Evolutionary conservation across 2,797 vertebrate species (phyloP), one percentile per base, ranked within the genome.

Genomic region (Xenentodon cancila): DNA sequence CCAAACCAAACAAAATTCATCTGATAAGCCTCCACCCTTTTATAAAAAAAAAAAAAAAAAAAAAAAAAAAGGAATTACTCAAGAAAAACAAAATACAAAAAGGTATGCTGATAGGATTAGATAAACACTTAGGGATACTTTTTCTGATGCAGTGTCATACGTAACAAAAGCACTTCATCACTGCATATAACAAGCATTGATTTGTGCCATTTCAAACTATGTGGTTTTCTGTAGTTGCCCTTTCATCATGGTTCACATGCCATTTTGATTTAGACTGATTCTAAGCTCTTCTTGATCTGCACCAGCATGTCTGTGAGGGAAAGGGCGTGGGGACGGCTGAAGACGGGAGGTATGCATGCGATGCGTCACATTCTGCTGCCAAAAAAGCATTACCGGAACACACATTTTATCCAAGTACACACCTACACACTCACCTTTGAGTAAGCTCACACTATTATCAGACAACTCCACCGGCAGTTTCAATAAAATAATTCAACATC

Each of bases 281-380:
- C 30, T 32, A 54, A 11, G 56, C 34, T 53, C 11, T 48, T 66
- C 75, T 65, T 53, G 30, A 76, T 66, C 73, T 84, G 63, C 48
- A 50, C 50, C 27, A 34, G 59, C 58, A 58, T 60, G 66, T 55
- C 70, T 30, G 68, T n/a, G 61, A 72, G 65, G 70, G 20, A 76
- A 37, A 13, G 60, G 53, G 55, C 57, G 55, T 20, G 19, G 64
- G 51, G 75, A 78, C 70, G 63, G 51, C 52, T 64, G 47, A 65
- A 69, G 56, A 82, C 71, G 55, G 70, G 58, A 20, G 71, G 80
- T 54, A 89, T 85, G 71, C 55, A 15, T 51, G 65, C 66, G 42
- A 80, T 84, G 73, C 2, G 1, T 64, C 57, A 21, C 27, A 19
- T 27, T 61, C 66, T 53, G 21, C 51, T 30, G 50, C 53, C 68